Percentiles rank a stretch among this genome's conserved stretches.
These are phyloP conservation scores for Egretta garzetta DNA, from an alignment of 2,113 vertebrate genomes.

Conservation along the genomic window DNA sequence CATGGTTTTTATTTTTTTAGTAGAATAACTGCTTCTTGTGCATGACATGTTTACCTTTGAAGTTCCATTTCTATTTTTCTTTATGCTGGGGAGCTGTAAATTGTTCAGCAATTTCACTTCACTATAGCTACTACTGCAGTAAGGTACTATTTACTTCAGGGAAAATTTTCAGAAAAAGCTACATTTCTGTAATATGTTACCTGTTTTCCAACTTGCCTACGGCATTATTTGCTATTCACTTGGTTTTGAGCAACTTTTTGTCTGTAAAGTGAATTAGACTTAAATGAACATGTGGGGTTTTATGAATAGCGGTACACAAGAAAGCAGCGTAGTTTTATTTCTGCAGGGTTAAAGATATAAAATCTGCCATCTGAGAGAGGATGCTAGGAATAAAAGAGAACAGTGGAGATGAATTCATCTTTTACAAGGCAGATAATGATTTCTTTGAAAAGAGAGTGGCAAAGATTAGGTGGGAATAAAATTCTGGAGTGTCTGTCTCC, in stretches of 20 bases:
- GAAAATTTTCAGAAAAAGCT: neutral
- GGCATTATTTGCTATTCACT: neutral
- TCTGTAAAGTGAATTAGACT: slow-evolving; percentile 4
- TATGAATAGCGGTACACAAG: neutral
- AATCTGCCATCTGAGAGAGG: neutral
- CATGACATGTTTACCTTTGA: slow-evolving; percentile 6
- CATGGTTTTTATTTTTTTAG: neutral
- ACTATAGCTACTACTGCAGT: neutral
- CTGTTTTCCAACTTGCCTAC: neutral
- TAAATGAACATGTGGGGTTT: neutral
- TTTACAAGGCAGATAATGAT: neutral
- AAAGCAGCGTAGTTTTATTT: neutral
- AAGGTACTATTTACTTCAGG: neutral
- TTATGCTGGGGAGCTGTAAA: neutral
- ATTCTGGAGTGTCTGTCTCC: neutral
- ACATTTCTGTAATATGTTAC: neutral
- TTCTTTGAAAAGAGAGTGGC: neutral
- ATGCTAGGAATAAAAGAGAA: neutral
- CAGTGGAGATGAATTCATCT: neutral
- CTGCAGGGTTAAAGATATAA: neutral
- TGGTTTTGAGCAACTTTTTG: slow-evolving; percentile 15
- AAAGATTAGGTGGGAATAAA: neutral
- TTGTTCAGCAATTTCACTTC: neutral
- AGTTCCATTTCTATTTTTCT: neutral
- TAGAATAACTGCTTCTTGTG: neutral